A percentile compares a stretch with the other conserved stretches of the same genome.
Conservation (phyloP, 2,888 invertebrate genomes). For the Aphidius colemani region DNA sequence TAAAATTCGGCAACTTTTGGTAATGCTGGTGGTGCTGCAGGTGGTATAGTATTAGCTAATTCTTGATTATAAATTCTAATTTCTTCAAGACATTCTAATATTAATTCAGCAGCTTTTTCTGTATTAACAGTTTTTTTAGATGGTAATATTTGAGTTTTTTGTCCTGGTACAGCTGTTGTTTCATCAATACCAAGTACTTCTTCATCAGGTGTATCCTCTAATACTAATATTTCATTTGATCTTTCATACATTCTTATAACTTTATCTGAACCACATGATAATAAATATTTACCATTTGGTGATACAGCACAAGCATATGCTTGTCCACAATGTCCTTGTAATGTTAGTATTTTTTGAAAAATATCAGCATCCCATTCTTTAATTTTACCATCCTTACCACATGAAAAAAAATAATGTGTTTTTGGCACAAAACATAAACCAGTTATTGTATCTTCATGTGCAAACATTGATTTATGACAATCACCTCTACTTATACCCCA, state of each 20-base stretch:
- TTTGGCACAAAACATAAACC: conserved; percentile 85
- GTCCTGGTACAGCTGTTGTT: conserved; percentile 69
- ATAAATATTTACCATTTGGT: conserved; percentile 77
- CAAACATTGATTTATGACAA: conserved; percentile 92
- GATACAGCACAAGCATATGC: conserved; percentile 78
- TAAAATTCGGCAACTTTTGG: conserved; percentile 82
- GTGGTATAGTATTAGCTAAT: conserved; percentile 63
- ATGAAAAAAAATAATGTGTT: conserved; percentile 92
- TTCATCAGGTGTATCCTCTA: conserved; percentile 88
- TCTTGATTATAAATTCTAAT: conserved; percentile 69
- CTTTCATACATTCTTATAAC: conserved; percentile 85
- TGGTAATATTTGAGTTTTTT: conserved; percentile 79
- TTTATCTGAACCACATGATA: conserved; percentile 84
- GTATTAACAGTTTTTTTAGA: conserved; percentile 87
- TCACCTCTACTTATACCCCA: conserved; percentile 99
- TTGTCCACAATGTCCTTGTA: conserved; percentile 84
- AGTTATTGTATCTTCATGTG: conserved; percentile 94
- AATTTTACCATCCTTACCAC: conserved; percentile 90
- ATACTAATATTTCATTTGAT: conserved; percentile 86
- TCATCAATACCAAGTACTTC: conserved; percentile 78
- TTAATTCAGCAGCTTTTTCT: conserved; percentile 86
- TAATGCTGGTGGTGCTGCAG: conserved; percentile 63
- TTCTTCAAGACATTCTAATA: conserved; percentile 88
- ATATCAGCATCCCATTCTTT: conserved; percentile 98
- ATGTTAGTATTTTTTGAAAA: conserved; percentile 86